These are phyloP conservation scores for Zosterops pallidus DNA, from an alignment of 2,113 vertebrate species.

Conservation along the genomic window DNA sequence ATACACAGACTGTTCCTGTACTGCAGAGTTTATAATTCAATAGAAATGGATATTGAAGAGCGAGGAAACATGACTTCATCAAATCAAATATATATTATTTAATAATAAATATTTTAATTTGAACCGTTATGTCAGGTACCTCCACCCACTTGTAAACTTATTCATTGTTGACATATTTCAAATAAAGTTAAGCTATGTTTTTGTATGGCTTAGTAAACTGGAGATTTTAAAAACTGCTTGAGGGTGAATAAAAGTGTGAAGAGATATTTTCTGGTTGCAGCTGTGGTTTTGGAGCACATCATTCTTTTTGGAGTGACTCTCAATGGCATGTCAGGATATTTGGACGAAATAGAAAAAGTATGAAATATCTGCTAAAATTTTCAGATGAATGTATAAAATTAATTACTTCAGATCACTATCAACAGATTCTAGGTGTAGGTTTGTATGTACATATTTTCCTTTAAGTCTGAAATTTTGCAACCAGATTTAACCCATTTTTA, in stretches of 20 bases:
- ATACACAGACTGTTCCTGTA: background rate
- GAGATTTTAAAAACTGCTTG: background rate
- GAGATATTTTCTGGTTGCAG: background rate
- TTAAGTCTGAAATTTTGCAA: background rate
- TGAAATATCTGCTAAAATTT: background rate
- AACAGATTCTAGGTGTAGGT: background rate
- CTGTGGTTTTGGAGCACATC: background rate
- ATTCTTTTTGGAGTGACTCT: background rate
- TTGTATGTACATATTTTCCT: background rate
- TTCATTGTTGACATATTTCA: background rate
- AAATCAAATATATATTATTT: background rate
- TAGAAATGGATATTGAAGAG: background rate
- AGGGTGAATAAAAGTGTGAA: background rate
- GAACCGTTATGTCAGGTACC: background rate
- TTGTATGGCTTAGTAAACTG: background rate
- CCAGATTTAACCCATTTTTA: background rate
- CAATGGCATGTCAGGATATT: background rate
- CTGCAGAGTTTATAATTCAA: background rate
- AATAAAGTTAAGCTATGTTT: background rate
- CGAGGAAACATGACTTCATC: background rate
- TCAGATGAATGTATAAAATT: background rate
- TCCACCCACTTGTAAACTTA: background rate
- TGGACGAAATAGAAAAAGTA: background rate
- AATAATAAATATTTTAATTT: background rate
- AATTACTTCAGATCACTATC: background rate